Percentiles rank a stretch among this genome's conserved stretches.
Conservation (phyloP, 2,797 vertebrate species). For the Enteromius trimaculatus region DNA sequence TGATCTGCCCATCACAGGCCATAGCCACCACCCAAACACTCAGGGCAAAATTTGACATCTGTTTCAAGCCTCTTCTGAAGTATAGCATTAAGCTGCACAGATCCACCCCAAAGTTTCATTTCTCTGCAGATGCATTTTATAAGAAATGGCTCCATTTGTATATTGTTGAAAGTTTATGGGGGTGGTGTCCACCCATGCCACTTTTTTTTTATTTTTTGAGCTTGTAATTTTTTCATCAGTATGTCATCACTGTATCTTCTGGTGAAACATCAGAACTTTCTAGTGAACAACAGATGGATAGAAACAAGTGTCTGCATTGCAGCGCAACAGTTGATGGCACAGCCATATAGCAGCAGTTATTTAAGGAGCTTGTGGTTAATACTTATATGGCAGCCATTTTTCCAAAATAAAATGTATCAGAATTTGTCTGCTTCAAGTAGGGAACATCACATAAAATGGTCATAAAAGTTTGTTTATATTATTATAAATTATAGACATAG, state of each 20-base stretch:
- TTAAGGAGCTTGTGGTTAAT: background rate
- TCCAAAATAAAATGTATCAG: background rate
- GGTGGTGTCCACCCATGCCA: background rate
- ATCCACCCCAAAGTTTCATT: background rate
- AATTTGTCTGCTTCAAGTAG: constrained; percentile 1
- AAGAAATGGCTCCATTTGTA: background rate
- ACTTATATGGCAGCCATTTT: background rate
- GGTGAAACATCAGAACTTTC: background rate
- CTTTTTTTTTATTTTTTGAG: background rate
- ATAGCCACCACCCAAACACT: background rate
- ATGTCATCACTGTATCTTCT: background rate
- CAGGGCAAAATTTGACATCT: constrained; percentile 10
- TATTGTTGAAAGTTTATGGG: background rate
- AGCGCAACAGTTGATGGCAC: background rate
- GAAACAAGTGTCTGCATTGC: background rate
- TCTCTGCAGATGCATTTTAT: constrained; percentile 2
- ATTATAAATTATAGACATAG: constrained; percentile 60
- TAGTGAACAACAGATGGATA: background rate
- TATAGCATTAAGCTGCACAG: background rate
- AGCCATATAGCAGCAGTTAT: background rate
- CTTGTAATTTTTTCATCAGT: background rate
- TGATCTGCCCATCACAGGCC: constrained; percentile 16
- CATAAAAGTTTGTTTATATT: constrained; percentile 53
- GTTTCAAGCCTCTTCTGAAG: background rate
- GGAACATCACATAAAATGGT: background rate